Evolutionary conservation across 2,888 invertebrate species (phyloP).

Genomic region (Helobdella robusta): DNA sequence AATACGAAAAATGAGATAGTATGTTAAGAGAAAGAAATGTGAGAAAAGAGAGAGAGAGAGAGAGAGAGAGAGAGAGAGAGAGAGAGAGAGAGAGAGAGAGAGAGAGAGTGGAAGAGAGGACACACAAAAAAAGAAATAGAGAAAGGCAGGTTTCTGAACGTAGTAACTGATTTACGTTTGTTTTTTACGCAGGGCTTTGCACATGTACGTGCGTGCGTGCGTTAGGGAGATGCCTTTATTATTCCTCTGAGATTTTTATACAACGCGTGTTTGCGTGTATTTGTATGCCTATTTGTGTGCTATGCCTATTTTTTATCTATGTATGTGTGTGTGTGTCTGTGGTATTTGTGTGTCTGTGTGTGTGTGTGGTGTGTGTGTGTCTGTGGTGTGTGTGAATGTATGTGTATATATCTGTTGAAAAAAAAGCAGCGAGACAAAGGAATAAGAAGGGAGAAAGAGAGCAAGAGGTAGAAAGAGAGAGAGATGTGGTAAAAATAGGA

Average conservation of each 20-base stretch:
- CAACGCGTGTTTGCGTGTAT: background rate
- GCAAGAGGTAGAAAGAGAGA: background rate
- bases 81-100: constrained; percentile 11
- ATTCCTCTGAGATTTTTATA: too few relatives aligned
- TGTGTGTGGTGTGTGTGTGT: background rate
- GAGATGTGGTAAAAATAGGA: background rate
- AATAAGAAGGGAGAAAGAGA: background rate
- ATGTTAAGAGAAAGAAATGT: background rate
- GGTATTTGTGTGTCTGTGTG: background rate
- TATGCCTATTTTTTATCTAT: too few relatives aligned
- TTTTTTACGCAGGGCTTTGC: too few relatives aligned
- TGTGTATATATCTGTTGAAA: too few relatives aligned
- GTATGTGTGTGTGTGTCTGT: background rate
- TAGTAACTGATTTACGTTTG: too few relatives aligned
- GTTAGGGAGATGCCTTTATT: too few relatives aligned
- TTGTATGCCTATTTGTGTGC: background rate
- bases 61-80: constrained; percentile 5
- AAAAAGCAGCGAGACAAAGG: background rate
- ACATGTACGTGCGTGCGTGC: too few relatives aligned
- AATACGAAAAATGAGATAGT: too few relatives aligned
- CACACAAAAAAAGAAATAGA: too few relatives aligned
- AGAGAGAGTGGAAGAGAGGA: too few relatives aligned
- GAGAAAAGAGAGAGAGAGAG: background rate
- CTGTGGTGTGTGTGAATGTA: background rate
- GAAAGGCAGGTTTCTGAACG: too few relatives aligned